Conservation (phyloP, 2,113 vertebrate genomes). For the Anseranas semipalmata region DNA sequence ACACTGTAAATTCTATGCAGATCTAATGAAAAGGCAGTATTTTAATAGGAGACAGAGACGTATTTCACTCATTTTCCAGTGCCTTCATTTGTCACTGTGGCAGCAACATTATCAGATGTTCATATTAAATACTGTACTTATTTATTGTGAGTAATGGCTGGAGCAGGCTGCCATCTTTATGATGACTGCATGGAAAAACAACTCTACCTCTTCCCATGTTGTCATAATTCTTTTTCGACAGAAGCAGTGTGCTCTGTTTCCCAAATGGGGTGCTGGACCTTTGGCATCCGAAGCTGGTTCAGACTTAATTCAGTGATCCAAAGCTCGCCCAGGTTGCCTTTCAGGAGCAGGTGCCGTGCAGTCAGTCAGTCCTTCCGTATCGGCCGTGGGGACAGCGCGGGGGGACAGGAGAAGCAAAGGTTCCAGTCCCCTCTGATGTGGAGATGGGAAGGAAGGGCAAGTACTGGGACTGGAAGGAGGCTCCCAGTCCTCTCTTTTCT, state of each 20-base stretch:
- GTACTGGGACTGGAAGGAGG: too few species aligned
- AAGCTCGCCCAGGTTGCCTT: background rate
- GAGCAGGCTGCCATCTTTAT: background rate
- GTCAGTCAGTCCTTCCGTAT: too few species aligned
- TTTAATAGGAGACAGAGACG: slow-evolving; percentile 60
- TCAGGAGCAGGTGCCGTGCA: background rate
- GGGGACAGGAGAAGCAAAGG: too few species aligned
- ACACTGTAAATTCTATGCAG: slow-evolving; percentile 8
- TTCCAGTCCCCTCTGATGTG: background rate
- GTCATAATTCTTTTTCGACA: background rate
- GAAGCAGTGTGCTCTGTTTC: rapidly evolving
- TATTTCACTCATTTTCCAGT: slow-evolving; percentile 30
- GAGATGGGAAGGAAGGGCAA: background rate
- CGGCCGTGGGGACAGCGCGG: background rate
- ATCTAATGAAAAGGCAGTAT: slow-evolving; percentile 53
- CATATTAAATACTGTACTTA: slow-evolving; percentile 28
- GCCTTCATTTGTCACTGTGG: slow-evolving; percentile 46
- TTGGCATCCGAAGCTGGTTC: background rate
- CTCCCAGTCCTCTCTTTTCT: background rate
- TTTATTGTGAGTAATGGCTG: slow-evolving; percentile 46
- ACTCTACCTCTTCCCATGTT: background rate
- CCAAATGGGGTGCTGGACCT: background rate
- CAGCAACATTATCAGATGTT: slow-evolving; percentile 27
- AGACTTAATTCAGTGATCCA: background rate
- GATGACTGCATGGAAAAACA: background rate